Base-by-base conservation (phyloP, 1,140 invertebrate genomes). In the Pachyrhynchus sulphureomaculatus region DNA sequence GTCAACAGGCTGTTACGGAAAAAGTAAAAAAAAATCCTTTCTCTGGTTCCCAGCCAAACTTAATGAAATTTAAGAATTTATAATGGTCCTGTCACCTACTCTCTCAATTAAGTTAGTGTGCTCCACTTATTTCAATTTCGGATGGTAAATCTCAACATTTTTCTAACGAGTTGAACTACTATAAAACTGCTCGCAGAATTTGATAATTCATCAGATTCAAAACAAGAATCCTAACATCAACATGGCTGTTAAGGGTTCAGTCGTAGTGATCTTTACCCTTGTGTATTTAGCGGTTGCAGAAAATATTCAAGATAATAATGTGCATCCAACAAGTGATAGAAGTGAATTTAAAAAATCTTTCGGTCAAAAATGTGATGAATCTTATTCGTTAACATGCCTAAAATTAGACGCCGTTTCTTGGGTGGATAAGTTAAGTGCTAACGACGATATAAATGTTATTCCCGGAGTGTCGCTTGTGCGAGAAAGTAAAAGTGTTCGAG, bases 351-450 rank as follows among this genome's bases (percentile, higher is more conserved):
- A 74, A 54, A 68, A 70, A 48, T 68, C 70, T 15, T 36, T 82
- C 51, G 77, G 65, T 26, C 84, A 82, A 66, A 86, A 89, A 65
- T 92, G 90, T 66, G 78, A 82, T 13, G 84, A 84, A 4, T 81
- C 84, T 0, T 90, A 90, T 67, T 89, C 86, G 75, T 78, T 84
- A 6, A 89, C 86, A 26, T 92, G 90, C 68, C 76, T 91, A 10
- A 91, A 91, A 72, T 78, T 92, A 41, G 88, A 91, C 74, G 83
- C 90, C 10, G 86, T 89, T 12, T 84, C 86, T 0, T 83, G 90
- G 67, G 79, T 92, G 33, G 89, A 91, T 66, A 85, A 84, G 64
- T 70, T 91, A 1, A 86, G 84, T 20, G 80, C 84, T 41, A 82
- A 83, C 45, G 79, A 86, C 13, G 80, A 86, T 66, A 76, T 85